A percentile compares a stretch with the other conserved stretches of the same genome.
These are phyloP conservation scores for Sycon ciliatum DNA, from an alignment of 37 sponge, comb jelly and placozoan species.

Conservation along the genomic window DNA sequence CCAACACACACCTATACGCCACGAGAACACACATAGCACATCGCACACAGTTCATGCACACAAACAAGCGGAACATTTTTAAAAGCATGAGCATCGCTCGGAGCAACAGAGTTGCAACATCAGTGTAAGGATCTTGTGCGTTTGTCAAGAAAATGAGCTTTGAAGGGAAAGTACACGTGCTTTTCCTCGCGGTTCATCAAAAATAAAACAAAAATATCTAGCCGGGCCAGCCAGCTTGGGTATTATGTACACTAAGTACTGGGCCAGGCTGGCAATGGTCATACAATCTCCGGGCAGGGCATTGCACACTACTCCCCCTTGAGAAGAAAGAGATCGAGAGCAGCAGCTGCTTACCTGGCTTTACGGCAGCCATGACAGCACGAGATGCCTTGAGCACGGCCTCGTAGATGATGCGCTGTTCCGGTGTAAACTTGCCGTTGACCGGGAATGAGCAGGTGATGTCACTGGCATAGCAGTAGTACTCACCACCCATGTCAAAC, in stretches of 20 bases:
- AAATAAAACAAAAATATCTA: too few species aligned
- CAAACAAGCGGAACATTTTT: background rate
- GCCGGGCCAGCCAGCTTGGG: too few species aligned
- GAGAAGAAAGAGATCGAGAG: too few species aligned
- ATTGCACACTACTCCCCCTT: background rate
- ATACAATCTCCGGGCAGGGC: too few species aligned
- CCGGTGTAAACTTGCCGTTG: conserved; percentile 85
- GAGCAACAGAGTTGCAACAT: too few species aligned
- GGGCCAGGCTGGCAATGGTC: too few species aligned
- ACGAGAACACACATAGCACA: too few species aligned
- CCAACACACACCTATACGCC: conserved; percentile 69
- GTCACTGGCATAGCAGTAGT: conserved; percentile 90
- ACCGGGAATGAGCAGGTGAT: conserved; percentile 96
- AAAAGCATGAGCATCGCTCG: background rate
- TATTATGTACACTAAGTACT: too few species aligned
- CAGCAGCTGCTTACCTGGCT: conserved; percentile 75
- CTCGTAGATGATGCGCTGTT: conserved; percentile 91
- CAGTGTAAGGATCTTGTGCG: too few species aligned
- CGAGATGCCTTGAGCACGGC: conserved; percentile 90
- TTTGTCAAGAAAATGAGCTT: too few species aligned
- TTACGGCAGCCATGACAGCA: conserved; percentile 71
- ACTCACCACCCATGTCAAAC: conserved; percentile 98
- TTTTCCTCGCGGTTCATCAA: too few species aligned
- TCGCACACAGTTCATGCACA: background rate
- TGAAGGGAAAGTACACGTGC: too few species aligned